These are phyloP conservation scores for Schizopygopsis malacanthus DNA, from an alignment of 2,797 vertebrate genomes.

Conservation along the genomic window DNA sequence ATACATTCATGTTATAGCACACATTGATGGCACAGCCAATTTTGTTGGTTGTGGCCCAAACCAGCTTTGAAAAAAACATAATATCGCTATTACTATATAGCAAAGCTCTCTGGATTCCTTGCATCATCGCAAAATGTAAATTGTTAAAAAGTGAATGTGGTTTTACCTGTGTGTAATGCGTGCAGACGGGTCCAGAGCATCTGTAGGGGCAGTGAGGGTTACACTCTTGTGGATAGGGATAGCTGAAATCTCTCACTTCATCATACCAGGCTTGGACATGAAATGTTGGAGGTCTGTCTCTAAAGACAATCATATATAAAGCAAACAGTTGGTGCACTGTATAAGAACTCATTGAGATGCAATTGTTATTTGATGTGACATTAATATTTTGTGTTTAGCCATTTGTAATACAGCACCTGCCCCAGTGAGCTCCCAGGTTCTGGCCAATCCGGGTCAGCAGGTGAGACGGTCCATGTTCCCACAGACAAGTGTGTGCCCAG, in stretches of 20 bases:
- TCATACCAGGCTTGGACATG: conserved; percentile 99
- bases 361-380: neutral
- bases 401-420: conserved; percentile 82
- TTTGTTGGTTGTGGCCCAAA: conserved; percentile 95
- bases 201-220: conserved; percentile 93
- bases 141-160: neutral
- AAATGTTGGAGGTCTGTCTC: conserved; percentile 94
- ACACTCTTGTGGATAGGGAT: conserved; percentile 93
- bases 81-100: neutral
- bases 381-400: neutral
- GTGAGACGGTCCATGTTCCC: conserved; percentile 93
- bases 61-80: conserved; percentile 78
- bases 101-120: neutral
- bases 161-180: conserved; percentile 97
- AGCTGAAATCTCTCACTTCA: conserved; percentile 93
- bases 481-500: conserved; percentile 91
- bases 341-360: neutral
- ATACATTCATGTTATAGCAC: conserved; percentile 98
- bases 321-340: neutral
- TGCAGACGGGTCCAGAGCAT: conserved; percentile 95
- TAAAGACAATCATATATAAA: conserved; percentile 62
- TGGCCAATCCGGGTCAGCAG: conserved; percentile 96
- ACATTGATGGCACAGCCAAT: conserved; percentile 97
- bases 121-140: neutral
- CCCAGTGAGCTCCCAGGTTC: conserved; percentile 96